phyloP scores from a whole-genome alignment of 2,113 vertebrate species.

The Indicator indicator region DNA sequence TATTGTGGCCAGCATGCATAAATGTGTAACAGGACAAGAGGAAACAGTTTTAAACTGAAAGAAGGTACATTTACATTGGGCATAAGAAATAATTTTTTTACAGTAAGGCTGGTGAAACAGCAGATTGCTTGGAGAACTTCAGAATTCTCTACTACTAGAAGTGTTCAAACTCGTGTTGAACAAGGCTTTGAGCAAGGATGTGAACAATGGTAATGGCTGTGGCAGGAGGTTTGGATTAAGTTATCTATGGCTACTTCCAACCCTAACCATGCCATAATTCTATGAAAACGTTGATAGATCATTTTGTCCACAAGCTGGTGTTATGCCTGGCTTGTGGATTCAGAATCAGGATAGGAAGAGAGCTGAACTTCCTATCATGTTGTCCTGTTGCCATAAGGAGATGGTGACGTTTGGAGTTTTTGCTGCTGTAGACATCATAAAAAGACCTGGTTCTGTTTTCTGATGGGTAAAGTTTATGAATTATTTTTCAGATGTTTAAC shows the following conservation, averaged over 20 bases:
- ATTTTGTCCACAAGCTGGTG: not conserved
- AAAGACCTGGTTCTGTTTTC: not conserved
- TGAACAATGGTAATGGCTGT: not conserved
- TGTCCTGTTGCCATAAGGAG: not conserved
- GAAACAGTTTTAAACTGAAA: not conserved
- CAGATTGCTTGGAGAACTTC: not conserved
- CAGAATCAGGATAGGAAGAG: not conserved
- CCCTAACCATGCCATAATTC: not conserved
- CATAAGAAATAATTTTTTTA: not conserved
- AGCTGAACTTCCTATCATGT: not conserved
- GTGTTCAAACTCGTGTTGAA: not conserved
- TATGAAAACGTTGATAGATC: not conserved
- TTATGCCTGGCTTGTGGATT: not conserved
- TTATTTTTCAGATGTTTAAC: not conserved
- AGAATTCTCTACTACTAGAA: not conserved
- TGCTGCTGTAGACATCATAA: not conserved
- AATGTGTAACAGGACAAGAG: not conserved
- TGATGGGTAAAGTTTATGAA: not conserved
- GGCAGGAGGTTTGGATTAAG: not conserved
- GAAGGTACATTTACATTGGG: not conserved
- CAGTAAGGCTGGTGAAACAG: not conserved
- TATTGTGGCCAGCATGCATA: not conserved
- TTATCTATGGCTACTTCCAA: not conserved
- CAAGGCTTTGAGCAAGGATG: not conserved
- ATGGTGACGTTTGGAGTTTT: not conserved